These are phyloP conservation scores for Epizoanthus stellaris DNA, from an alignment of 92 coral and sea anemone genomes.

Conservation along the genomic window DNA sequence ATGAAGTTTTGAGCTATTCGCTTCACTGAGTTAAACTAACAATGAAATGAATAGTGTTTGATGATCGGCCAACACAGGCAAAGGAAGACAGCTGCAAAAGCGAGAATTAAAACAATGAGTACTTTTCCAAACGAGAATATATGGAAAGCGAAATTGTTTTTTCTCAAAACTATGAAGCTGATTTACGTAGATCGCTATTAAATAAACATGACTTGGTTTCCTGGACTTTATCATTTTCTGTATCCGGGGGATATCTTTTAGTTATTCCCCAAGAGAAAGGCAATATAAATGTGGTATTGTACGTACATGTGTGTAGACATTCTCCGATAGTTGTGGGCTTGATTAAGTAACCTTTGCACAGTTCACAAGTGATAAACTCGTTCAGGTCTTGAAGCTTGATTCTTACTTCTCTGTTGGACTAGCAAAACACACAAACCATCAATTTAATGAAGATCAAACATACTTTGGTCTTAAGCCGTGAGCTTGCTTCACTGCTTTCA, in stretches of 20 bases:
- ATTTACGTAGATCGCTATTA: slow-evolving; percentile 17
- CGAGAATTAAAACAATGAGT: slow-evolving; percentile 20
- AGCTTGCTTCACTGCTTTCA: not conserved
- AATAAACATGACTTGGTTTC: slow-evolving; percentile 49
- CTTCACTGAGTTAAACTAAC: slow-evolving; percentile 77
- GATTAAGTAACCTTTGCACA: slow-evolving; percentile 95
- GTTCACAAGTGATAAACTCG: slow-evolving; percentile 85
- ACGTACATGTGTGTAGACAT: slow-evolving; percentile 99
- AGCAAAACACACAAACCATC: slow-evolving; percentile 61
- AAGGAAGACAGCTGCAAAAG: slow-evolving; percentile 67
- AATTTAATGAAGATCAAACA: slow-evolving; percentile 50
- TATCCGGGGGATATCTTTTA: slow-evolving; percentile 44
- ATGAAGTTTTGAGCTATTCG: slow-evolving; percentile 41
- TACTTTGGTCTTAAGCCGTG: slow-evolving; percentile 1
- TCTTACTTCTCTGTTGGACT: slow-evolving; percentile 94
- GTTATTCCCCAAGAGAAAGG: slow-evolving; percentile 43
- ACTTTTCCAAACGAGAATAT: slow-evolving; percentile 9
- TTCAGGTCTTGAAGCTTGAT: slow-evolving; percentile 90
- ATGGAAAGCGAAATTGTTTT: slow-evolving; percentile 25
- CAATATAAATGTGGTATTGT: not conserved
- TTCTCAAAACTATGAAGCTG: slow-evolving; percentile 21
- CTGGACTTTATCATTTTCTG: slow-evolving; percentile 36
- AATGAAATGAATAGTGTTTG: slow-evolving; percentile 70
- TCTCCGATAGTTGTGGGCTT: slow-evolving; percentile 98
- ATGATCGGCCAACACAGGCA: slow-evolving; percentile 63